Base-by-base conservation (phyloP, 2,797 vertebrate genomes). In the Pitangus sulphuratus region DNA sequence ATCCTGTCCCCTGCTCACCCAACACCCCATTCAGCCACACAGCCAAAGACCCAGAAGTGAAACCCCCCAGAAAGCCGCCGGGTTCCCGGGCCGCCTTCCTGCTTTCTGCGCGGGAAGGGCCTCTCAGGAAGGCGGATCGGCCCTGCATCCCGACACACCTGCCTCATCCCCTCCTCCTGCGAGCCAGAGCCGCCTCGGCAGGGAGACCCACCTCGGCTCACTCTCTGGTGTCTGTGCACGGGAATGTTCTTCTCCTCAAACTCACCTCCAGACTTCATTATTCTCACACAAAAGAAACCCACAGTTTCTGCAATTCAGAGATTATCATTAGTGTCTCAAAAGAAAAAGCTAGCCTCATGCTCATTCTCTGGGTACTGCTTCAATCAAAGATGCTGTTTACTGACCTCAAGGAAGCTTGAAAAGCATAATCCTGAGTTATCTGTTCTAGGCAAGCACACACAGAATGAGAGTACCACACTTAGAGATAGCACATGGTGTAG, bases 401-500 rank as follows among this genome's bases (percentile, higher is more conserved):
- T 69, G 62, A 44, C 47, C 24, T 84, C 26, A 33, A 8, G 26
- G 39, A 82, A 89, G 58, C 35, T 58, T 24, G 3, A 26, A 44
- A 40, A 83, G 24, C 10, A 11, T 15, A 44, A 60, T 17, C 24
- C 16, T 25, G 20, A 1, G 0, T n/a, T 42, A 42, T 8, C 19
- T 40, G 24, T 30, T 35, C 42, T 33, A 35, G 78, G 31, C 28
- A 69, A 82, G 58, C 26, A 31, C 11, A 42, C 37, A 12, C 7
- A 10, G 19, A 69, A 33, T 15, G 22, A 53, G 15, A 56, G 22
- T 31, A 25, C 19, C 3, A 2, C n/a, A 9, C 37, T 1, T 2
- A 39, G 12, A 0, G 1, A 5, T 8, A 25, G 22, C 51, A 47
- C 4, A 1, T 14, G 2, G 17, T 1, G 0, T 2, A 20, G 15